These are phyloP conservation scores for Nyctibius grandis DNA, from an alignment of 2,797 vertebrate species.

Conservation along the genomic window DNA sequence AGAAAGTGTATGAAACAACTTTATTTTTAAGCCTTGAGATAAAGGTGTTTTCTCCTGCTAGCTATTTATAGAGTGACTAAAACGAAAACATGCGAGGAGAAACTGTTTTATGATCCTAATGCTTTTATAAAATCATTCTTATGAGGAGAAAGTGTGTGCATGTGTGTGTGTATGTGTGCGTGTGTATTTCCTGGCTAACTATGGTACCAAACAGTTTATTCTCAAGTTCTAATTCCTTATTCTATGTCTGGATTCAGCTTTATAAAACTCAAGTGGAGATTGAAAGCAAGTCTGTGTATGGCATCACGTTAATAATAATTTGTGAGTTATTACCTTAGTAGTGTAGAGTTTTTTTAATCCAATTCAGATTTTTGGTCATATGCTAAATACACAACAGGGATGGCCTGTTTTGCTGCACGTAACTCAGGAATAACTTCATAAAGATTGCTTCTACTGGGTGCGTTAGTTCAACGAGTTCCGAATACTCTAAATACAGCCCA, in stretches of 20 bases:
- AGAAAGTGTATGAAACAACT: background rate
- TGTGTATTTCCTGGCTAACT: background rate
- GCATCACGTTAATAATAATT: background rate
- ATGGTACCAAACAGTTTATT: background rate
- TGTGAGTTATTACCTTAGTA: background rate
- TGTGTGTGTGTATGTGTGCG: no score
- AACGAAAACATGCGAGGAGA: background rate
- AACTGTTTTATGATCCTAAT: background rate
- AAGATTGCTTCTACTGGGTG: background rate
- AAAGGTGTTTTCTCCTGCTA: background rate
- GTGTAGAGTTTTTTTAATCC: background rate
- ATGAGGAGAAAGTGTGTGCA: rapidly evolving
- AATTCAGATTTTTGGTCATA: background rate
- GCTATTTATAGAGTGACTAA: background rate
- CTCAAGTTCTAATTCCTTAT: background rate
- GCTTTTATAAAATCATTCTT: background rate
- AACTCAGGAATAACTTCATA: background rate
- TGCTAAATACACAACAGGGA: background rate
- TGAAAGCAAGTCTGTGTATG: background rate
- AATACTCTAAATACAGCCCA: background rate
- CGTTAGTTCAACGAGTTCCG: background rate
- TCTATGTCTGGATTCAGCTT: background rate
- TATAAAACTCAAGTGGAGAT: background rate
- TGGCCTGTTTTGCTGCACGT: background rate
- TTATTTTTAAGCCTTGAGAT: background rate